Conservation (phyloP, 2,113 vertebrate genomes). For the Tetrao urogallus region DNA sequence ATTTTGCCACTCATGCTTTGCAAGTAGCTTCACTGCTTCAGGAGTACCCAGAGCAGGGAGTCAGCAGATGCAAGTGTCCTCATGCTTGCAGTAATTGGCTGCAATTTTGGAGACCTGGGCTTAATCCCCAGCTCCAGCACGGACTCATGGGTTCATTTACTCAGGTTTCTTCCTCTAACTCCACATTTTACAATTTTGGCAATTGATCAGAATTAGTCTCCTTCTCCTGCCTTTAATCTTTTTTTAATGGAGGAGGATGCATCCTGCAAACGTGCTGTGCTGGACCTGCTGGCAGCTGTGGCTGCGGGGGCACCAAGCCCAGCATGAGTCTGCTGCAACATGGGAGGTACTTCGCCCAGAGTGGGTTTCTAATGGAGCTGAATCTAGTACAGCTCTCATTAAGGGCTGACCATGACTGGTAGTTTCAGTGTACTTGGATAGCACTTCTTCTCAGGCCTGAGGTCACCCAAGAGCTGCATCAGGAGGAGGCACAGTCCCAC, state of each 20-base stretch:
- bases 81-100: not conserved
- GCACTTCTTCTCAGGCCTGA: not conserved
- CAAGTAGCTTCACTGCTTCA: not conserved
- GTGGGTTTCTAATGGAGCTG: not conserved
- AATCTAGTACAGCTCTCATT: not conserved
- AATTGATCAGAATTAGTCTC: not conserved
- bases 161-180: not conserved
- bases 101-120: not conserved
- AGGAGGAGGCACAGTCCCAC: not conserved
- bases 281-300: not conserved
- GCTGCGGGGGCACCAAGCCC: not conserved
- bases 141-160: not conserved
- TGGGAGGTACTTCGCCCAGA: rapidly evolving
- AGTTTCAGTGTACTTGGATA: not conserved
- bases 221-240: not conserved
- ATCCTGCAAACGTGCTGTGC: rapidly evolving
- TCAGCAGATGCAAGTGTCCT: conserved; percentile 5
- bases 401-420: not conserved
- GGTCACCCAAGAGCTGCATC: not conserved
- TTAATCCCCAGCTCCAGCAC: not conserved
- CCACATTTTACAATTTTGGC: not conserved
- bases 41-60: not conserved
- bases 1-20: not conserved
- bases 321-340: not conserved
- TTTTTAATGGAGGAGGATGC: not conserved